Percentiles rank a stretch among this genome's conserved stretches.
Conservation (phyloP, 2,797 vertebrate species). For the Alosa sapidissima region DNA sequence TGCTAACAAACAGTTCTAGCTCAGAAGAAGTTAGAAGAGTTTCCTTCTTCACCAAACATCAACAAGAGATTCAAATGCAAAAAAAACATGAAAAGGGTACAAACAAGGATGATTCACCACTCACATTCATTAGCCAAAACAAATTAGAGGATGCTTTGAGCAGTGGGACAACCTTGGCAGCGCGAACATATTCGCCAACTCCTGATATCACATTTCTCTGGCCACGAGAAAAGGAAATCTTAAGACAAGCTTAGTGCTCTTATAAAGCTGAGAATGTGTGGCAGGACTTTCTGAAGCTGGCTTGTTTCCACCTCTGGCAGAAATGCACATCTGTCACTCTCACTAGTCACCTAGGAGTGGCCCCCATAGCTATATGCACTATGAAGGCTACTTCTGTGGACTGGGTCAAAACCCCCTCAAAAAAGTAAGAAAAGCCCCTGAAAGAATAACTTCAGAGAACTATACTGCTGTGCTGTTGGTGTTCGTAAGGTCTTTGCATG, state of each 20-base stretch:
- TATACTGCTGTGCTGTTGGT: too few relatives aligned
- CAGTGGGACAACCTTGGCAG: background rate
- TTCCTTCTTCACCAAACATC: background rate
- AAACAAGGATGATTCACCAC: background rate
- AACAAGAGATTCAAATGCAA: background rate
- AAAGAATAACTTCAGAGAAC: too few relatives aligned
- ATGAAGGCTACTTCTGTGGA: background rate
- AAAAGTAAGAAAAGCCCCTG: too few relatives aligned
- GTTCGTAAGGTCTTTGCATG: too few relatives aligned
- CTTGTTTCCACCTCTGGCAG: too few relatives aligned
- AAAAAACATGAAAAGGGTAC: background rate
- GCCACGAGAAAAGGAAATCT: background rate
- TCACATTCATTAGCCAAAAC: slow-evolving; percentile 1
- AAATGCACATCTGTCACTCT: background rate
- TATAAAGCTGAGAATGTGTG: background rate
- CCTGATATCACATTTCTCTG: background rate
- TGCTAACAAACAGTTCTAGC: background rate
- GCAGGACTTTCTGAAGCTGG: too few relatives aligned
- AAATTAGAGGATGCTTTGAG: slow-evolving; percentile 11
- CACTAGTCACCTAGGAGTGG: background rate
- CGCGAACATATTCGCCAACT: background rate
- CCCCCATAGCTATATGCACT: background rate
- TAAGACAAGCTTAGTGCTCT: background rate
- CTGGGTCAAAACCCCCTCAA: too few relatives aligned
- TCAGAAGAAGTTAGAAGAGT: background rate